Percentiles rank a stretch among this genome's conserved stretches.
These are phyloP conservation scores for Mormyrus proboscirostris DNA, from an alignment of 2,797 vertebrate species.

Conservation along the genomic window DNA sequence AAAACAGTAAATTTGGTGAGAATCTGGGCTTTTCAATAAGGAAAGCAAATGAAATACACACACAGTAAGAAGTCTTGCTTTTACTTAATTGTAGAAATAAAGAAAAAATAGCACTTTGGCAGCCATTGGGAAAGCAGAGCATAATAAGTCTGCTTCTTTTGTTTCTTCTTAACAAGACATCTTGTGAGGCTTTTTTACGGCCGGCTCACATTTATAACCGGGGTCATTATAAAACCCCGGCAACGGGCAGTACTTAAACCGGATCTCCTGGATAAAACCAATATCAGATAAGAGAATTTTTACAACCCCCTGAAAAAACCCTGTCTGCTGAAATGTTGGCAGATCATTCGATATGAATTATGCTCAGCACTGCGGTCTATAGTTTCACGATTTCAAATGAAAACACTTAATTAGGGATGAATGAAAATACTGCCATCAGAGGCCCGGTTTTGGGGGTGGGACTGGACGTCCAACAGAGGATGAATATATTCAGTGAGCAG, in stretches of 20 bases:
- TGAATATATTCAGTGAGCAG: constrained; percentile 40
- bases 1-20: neutral
- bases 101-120: neutral
- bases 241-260: constrained; percentile 44
- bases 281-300: constrained; percentile 51
- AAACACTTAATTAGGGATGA: constrained; percentile 57
- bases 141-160: neutral
- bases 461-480: constrained; percentile 47
- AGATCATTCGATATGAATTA: constrained; percentile 51
- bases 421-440: constrained; percentile 52
- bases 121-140: neutral
- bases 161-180: constrained; percentile 1
- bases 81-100: neutral
- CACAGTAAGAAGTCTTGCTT: neutral
- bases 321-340: constrained; percentile 22
- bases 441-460: constrained; percentile 41
- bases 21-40: neutral
- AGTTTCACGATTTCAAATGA: constrained; percentile 53
- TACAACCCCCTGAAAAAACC: constrained; percentile 44
- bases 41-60: neutral
- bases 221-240: constrained; percentile 34
- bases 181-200: neutral
- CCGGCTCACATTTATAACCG: neutral
- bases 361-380: constrained; percentile 55
- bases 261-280: constrained; percentile 50